Base-by-base conservation (phyloP, 2,797 vertebrate species). In the Euthynnus affinis region DNA sequence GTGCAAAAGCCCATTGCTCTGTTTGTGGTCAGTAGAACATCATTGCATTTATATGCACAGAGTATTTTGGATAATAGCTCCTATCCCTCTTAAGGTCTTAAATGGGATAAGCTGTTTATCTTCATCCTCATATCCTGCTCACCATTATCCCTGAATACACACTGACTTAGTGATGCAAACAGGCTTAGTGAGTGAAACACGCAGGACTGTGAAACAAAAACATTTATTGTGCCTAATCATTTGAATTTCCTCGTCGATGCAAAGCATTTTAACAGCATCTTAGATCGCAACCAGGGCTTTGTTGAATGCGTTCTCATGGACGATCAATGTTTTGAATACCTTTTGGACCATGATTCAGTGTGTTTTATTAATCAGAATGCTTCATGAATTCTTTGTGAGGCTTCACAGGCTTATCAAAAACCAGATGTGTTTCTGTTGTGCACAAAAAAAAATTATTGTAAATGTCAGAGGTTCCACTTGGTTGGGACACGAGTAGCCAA, bases 1-100 rank as follows among this genome's bases (percentile, higher is more conserved):
- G 95, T 96, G 94, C 94, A 95, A 92, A 95, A 87, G 66, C 62
- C 71, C 88, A 82, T 87, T n/a, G 81, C 84, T 88, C 90, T 95
- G 93, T 94, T 96, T 94, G 95, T 96, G 95, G 72, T 91, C 88
- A 71, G 90, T 82, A 81, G 78, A 80, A 85, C 81, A 72, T 87
- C 63, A 14, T 74, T 83, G 87, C 87, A 46, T 88, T 83, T 53
- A 22, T 37, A 70, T 74, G 82, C 84, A 67, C 80, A 37, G 69
- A 83, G 71, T 81, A 80, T 83, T 86, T 75, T 68, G 81, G 80
- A 83, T 83, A 76, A 87, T 49, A 68, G 83, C 89, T 79, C 64
- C 25, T n/a, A 57, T 89, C 83, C 87, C 83, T 82, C 77, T 85
- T 68, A 59, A 70, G 15, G 71, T 88, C 74, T 80, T 48, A 53